Evolutionary conservation across 1,140 invertebrate species (phyloP).

Genomic region (Brachionus calyciflorus): DNA sequence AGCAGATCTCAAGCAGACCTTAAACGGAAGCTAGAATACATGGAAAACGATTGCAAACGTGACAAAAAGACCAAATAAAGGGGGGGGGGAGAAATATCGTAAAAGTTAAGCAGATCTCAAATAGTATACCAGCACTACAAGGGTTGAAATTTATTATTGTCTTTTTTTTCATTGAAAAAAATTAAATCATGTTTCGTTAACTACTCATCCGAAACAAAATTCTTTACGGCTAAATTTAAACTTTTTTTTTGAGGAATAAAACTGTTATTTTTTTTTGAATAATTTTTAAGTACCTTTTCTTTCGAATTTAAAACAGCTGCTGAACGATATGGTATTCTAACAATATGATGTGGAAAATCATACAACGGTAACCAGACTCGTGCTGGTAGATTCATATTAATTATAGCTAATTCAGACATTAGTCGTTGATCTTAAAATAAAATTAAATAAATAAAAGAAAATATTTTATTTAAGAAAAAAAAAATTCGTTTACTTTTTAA

Average conservation of each 20-base stretch:
- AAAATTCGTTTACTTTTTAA: constrained; percentile 67
- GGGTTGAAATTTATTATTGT: too few relatives aligned
- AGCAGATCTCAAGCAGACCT: too few relatives aligned
- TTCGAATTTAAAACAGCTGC: constrained; percentile 97
- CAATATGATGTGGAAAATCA: constrained; percentile 72
- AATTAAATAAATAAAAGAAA: constrained; percentile 60
- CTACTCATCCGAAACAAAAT: too few relatives aligned
- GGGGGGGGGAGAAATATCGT: too few relatives aligned
- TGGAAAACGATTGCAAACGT: too few relatives aligned
- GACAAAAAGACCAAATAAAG: too few relatives aligned
- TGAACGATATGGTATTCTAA: constrained; percentile 85
- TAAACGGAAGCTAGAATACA: too few relatives aligned
- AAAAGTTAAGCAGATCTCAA: too few relatives aligned
- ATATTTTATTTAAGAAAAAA: background rate
- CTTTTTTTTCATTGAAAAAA: too few relatives aligned
- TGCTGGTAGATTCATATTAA: constrained; percentile 94
- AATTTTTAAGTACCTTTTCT: constrained; percentile 74
- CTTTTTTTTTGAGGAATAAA: background rate
- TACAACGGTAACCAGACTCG: constrained; percentile 91
- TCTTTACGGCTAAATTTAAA: too few relatives aligned
- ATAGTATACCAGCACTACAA: too few relatives aligned
- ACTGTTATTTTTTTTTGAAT: background rate
- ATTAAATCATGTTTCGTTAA: too few relatives aligned
- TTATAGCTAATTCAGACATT: constrained; percentile 81
- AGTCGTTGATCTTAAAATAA: constrained; percentile 65